These are phyloP conservation scores for Clytia hemisphaerica DNA, from an alignment of 30 jellyfish, hydroid and myxozoan species.

Conservation along the genomic window DNA sequence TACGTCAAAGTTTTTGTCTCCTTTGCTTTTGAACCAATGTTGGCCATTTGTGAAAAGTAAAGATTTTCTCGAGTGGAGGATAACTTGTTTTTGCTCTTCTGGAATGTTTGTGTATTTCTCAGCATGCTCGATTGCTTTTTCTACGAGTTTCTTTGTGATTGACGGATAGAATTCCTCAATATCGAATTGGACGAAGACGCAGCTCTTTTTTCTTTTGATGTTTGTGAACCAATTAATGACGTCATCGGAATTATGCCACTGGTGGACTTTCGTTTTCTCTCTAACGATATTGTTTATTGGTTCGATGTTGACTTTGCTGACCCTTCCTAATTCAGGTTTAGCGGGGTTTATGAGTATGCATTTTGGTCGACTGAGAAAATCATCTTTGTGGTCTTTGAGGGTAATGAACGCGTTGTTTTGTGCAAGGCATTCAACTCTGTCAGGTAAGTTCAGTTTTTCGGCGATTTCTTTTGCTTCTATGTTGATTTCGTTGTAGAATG, in stretches of 20 bases:
- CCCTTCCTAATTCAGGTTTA: slow-evolving; percentile 41
- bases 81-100: slow-evolving; percentile 11
- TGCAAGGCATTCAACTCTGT: slow-evolving; percentile 20
- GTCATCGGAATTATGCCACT: slow-evolving; percentile 33
- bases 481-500: slow-evolving; percentile 19
- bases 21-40: no score
- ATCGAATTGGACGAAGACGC: slow-evolving; percentile 36
- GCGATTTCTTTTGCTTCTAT: slow-evolving; percentile 31
- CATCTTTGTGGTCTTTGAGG: slow-evolving; percentile 32
- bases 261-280: slow-evolving; percentile 20
- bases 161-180: slow-evolving; percentile 54
- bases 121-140: slow-evolving; percentile 33
- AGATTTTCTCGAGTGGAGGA: no score
- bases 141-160: slow-evolving; percentile 13
- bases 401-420: slow-evolving; percentile 29
- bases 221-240: slow-evolving; percentile 33
- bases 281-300: slow-evolving; percentile 25
- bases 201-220: slow-evolving; percentile 23
- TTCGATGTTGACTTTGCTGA: slow-evolving; percentile 47
- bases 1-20: no score
- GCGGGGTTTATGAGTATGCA: slow-evolving; percentile 48
- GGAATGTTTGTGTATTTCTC: slow-evolving; percentile 1
- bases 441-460: slow-evolving; percentile 9
- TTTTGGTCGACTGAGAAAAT: slow-evolving; percentile 29
- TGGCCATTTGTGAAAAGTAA: no score